phyloP scores from a whole-genome alignment of 2,797 vertebrate genomes.

The Helostoma temminkii region DNA sequence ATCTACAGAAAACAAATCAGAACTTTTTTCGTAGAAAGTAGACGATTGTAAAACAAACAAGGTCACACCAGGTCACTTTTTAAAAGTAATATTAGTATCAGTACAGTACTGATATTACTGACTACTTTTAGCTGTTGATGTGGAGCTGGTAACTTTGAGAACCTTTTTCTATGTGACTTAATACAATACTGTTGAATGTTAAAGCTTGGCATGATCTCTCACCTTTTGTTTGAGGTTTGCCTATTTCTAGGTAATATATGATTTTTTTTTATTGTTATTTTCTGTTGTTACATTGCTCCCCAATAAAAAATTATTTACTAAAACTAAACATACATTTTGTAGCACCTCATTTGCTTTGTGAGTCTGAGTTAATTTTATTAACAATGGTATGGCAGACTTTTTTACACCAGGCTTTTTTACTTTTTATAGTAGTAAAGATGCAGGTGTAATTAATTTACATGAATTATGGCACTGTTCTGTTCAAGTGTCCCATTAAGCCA shows the following conservation, averaged over 20 bases:
- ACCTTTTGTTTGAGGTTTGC: constrained; percentile 35
- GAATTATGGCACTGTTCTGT: no score
- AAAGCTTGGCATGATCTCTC: constrained; percentile 11
- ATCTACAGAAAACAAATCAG: no score
- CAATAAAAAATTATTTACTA: constrained; percentile 69
- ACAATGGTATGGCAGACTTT: neutral
- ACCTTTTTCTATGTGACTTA: neutral
- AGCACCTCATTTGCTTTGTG: neutral
- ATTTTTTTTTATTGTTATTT: constrained; percentile 61
- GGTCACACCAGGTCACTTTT: neutral
- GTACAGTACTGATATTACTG: neutral
- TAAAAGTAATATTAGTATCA: neutral
- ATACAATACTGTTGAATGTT: constrained; percentile 17
- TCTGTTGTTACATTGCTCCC: constrained; percentile 53
- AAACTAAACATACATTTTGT: neutral
- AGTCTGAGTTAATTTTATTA: neutral
- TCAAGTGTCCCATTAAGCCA: no score
- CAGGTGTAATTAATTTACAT: no score
- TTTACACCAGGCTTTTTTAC: no score
- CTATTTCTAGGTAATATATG: constrained; percentile 56
- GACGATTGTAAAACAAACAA: no score
- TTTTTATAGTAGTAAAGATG: no score
- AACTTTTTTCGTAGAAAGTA: no score
- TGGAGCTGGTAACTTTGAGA: constrained; percentile 4
- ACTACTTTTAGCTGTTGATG: neutral